Base-by-base conservation (phyloP, 2,113 vertebrate genomes). In the Mohoua ochrocephala region DNA sequence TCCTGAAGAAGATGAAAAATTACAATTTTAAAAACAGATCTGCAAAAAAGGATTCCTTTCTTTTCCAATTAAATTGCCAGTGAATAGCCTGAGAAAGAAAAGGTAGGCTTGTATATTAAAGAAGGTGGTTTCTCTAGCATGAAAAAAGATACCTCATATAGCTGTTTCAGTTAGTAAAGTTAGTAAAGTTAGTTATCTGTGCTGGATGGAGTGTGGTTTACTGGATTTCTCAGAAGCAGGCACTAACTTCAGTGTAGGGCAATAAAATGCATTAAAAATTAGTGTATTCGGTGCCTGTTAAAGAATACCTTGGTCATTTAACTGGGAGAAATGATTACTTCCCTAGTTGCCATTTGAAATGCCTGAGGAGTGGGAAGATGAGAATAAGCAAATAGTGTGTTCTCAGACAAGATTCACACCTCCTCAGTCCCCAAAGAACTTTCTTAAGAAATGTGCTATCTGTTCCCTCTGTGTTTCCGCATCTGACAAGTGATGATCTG, bases 371-470 rank as follows among this genome's bases (percentile, higher is more conserved):
- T 90, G 56, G 88, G 93, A 91, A 78, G 95, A 80, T 88, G 82
- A 92, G 68, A 75, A 88, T 84, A 94, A 92, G 93, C 93, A 96
- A 82, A 69, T 31, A 83, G 70, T 75, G 64, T 83, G 60, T 96
- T 96, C 87, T 88, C 93, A 96, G 93, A 89, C 90, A 71, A 50
- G 89, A 93, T 96, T 95, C 90, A 84, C 93, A 95, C 92, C 79
- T 92, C 82, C 79, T 83, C 68, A 88, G 0, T 77, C 60, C 59
- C 37, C 16, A 19, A 71, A 94, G 91, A 78, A 49, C 54, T 94
- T 91, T 85, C 87, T 67, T 44, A 74, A 76, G 82, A 86, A 95
- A 88, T 86, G 93, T 90, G 88, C 68, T 94, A 31, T 89, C 57
- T 91, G 54, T 80, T 96, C 90, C 71, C 78, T 91, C 82, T 84